Conservation (phyloP, 2,797 vertebrate genomes). For the Gorsachius magnificus region DNA sequence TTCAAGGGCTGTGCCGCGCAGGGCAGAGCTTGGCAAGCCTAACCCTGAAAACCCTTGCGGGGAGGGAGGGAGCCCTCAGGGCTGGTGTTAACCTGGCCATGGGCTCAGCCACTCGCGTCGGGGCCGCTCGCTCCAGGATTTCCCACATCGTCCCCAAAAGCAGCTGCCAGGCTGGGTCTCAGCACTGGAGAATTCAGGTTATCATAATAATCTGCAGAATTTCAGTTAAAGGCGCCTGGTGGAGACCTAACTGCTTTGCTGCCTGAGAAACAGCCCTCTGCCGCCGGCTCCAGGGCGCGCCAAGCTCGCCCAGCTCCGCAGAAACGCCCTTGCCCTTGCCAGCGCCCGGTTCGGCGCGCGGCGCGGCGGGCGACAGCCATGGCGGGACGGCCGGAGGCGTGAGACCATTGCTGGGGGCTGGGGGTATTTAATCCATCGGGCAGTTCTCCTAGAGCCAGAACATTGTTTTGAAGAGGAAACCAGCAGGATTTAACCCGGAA, state of each 20-base stretch:
- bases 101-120: not conserved
- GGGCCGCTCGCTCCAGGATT: not conserved
- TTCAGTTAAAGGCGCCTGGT: not conserved
- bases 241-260: no score
- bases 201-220: not conserved
- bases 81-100: accelerated
- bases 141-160: not conserved
- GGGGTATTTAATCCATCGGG: accelerated
- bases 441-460: not conserved
- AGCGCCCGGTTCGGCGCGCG: accelerated
- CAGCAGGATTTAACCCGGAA: no score
- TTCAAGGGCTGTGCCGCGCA: not conserved
- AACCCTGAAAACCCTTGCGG: no score
- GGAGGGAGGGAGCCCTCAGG: not conserved
- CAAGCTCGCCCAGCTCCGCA: accelerated
- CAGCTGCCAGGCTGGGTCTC: not conserved
- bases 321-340: no score
- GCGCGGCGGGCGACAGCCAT: accelerated
- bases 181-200: not conserved
- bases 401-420: not conserved
- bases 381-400: accelerated
- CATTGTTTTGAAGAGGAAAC: accelerated
- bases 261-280: not conserved
- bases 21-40: not conserved
- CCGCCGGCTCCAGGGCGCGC: no score